Conservation (phyloP, 2,797 vertebrate species). For the Pseudocheirus occidentalis region DNA sequence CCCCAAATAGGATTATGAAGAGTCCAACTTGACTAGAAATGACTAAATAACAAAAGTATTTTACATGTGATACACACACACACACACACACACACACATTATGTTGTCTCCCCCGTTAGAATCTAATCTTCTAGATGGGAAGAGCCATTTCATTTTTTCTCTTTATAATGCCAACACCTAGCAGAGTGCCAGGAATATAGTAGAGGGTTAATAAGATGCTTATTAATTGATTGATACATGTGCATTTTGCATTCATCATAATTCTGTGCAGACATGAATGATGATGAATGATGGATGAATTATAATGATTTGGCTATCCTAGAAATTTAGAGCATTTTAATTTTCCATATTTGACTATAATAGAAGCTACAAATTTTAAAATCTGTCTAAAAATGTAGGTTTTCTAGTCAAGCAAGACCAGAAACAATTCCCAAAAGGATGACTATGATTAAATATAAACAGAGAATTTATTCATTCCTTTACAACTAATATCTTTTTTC, state of each 20-base stretch:
- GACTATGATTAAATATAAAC: background rate
- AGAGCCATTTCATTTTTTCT: background rate
- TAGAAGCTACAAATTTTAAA: background rate
- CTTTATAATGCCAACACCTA: background rate
- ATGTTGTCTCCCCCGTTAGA: background rate
- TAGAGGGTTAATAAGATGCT: background rate
- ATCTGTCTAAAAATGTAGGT: background rate
- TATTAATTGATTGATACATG: background rate
- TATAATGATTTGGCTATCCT: background rate
- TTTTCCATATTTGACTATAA: background rate
- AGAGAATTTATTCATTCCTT: conserved; percentile 3
- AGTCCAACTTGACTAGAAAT: background rate
- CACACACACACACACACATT: no score
- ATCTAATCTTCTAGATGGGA: background rate
- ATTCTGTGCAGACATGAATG: no score
- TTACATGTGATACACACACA: background rate
- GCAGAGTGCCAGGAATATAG: background rate
- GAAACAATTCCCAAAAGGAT: conserved; percentile 21
- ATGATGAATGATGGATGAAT: no score
- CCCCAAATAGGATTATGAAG: background rate
- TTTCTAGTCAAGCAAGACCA: conserved; percentile 41
- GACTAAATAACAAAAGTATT: background rate
- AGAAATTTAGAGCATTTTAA: background rate
- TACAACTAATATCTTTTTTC: conserved; percentile 21
- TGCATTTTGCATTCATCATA: background rate